Conservation (phyloP, 2,113 vertebrate species). For the Amphilophus citrinellus region DNA sequence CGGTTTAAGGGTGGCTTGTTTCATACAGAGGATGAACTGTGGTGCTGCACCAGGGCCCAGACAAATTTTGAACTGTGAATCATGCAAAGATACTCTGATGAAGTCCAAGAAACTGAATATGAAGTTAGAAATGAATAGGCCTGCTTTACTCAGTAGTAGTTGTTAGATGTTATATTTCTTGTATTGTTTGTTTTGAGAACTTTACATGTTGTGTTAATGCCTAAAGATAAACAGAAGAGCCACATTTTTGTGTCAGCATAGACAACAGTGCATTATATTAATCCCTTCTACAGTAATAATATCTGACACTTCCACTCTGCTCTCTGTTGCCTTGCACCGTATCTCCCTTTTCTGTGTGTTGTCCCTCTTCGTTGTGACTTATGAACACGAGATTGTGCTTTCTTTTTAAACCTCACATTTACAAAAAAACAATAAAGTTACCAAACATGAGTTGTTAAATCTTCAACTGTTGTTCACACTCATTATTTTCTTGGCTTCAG, state of each 20-base stretch:
- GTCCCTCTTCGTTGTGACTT: neutral
- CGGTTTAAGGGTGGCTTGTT: neutral
- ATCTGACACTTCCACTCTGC: neutral
- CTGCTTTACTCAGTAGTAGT: neutral
- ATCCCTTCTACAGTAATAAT: neutral
- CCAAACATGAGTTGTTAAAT: slow-evolving; percentile 46
- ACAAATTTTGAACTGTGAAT: neutral
- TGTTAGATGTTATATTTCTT: neutral
- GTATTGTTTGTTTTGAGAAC: neutral
- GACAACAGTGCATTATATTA: neutral
- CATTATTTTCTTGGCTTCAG: slow-evolving; percentile 27
- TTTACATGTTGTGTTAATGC: neutral
- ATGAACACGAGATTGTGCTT: neutral
- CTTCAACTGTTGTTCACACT: slow-evolving; percentile 31
- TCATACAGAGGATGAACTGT: neutral
- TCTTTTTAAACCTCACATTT: slow-evolving; percentile 25
- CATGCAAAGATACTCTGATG: neutral
- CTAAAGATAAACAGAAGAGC: neutral
- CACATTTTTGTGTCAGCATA: neutral
- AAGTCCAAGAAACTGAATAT: neutral
- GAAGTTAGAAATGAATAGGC: neutral
- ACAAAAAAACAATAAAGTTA: slow-evolving; percentile 57
- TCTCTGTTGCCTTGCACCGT: neutral
- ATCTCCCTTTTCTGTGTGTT: neutral
- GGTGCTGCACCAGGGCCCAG: neutral